phyloP scores from a whole-genome alignment of 2,797 vertebrate species.

The Tenualosa ilisha region DNA sequence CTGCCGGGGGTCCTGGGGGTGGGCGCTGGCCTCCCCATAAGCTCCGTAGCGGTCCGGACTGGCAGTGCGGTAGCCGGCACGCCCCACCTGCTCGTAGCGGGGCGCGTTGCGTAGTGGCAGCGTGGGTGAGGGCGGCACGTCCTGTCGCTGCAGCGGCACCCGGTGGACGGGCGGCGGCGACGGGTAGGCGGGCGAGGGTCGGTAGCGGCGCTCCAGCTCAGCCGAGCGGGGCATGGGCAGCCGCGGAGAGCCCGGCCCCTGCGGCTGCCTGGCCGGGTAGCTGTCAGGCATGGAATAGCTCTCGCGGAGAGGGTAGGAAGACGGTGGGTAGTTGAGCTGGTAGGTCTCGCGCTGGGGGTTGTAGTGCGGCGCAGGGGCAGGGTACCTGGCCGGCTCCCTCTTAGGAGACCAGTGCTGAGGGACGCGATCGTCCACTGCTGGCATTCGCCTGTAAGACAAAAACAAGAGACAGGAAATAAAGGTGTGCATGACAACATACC shows the following conservation, averaged over 20 bases:
- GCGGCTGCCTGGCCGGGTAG: not conserved
- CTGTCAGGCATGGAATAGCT: conserved; percentile 10
- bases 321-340: conserved; percentile 8
- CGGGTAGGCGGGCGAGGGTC: not conserved
- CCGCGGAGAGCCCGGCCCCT: not conserved
- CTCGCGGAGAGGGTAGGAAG: conserved; percentile 8
- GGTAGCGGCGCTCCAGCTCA: not conserved
- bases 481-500: no score
- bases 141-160: conserved; percentile 17
- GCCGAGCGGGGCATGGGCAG: not conserved
- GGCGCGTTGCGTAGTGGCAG: conserved; percentile 13
- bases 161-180: not conserved
- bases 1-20: conserved; percentile 77
- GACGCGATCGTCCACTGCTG: conserved; percentile 26
- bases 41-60: conserved; percentile 72
- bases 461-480: not conserved
- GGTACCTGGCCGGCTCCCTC: conserved; percentile 27
- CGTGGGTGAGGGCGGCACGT: conserved; percentile 18
- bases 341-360: conserved; percentile 10
- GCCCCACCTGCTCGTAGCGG: conserved; percentile 23
- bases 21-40: conserved; percentile 62
- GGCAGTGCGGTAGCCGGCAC: not conserved
- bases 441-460: conserved; percentile 38
- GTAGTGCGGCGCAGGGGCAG: conserved; percentile 25
- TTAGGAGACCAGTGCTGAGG: conserved; percentile 31